These are phyloP conservation scores for Danio rerio DNA, from an alignment of 2,113 vertebrate species.

Conservation along the genomic window GRCz12tu NC_133200.1:38714501-38715000, in stretches of 20 bases:
- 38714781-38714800: not conserved
- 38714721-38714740: too few species aligned
- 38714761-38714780: not conserved
- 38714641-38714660: too few species aligned
- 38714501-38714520: too few species aligned
- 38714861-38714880: slow-evolving; percentile 48
- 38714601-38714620: too few species aligned
- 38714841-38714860: slow-evolving; percentile 58
- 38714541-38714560: too few species aligned
- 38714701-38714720: too few species aligned
- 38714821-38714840: slow-evolving; percentile 51
- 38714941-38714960: slow-evolving; percentile 57
- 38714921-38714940: slow-evolving; percentile 50
- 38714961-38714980: slow-evolving; percentile 56
- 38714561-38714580: too few species aligned
- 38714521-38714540: too few species aligned
- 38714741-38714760: not conserved
- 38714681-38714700: too few species aligned
- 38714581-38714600: too few species aligned
- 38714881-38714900: slow-evolving; percentile 6
- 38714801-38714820: slow-evolving; percentile 25
- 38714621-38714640: too few species aligned
- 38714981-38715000: slow-evolving; percentile 45
- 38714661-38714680: too few species aligned
- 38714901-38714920: slow-evolving; percentile 47